Evolutionary conservation across 2,797 vertebrate species (phyloP).

Genomic region (Hoplostethus mediterraneus): DNA sequence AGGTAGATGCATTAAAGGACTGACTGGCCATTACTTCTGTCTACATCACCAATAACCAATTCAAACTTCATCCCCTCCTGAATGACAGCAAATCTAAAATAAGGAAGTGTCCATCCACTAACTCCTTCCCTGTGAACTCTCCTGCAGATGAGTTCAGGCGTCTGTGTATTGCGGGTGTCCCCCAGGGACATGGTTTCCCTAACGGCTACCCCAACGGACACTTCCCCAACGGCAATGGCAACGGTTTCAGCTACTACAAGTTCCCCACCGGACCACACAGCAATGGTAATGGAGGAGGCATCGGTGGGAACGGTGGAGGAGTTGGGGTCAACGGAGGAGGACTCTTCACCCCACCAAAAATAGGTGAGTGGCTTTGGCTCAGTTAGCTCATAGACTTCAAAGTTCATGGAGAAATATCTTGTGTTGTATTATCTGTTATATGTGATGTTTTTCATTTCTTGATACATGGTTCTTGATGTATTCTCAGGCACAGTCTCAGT

Average conservation of each 20-base stretch:
- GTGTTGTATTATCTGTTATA: neutral
- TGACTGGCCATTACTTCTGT: neutral
- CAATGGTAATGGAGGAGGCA: slow-evolving; percentile 72
- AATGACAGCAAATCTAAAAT: neutral
- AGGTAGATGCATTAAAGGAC: neutral
- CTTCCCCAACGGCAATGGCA: slow-evolving; percentile 73
- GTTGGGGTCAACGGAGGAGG: slow-evolving; percentile 60
- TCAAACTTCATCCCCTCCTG: neutral
- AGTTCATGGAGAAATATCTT: neutral
- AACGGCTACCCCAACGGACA: slow-evolving; percentile 77
- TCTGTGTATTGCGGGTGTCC: slow-evolving; percentile 90
- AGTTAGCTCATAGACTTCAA: neutral
- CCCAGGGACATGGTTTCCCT: slow-evolving; percentile 85
- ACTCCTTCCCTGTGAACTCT: slow-evolving; percentile 26
- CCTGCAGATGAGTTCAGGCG: slow-evolving; percentile 89
- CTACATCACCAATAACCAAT: neutral
- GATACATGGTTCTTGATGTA: neutral
- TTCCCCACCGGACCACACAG: slow-evolving; percentile 67
- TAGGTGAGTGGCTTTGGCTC: slow-evolving; percentile 55
- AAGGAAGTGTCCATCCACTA: slow-evolving; percentile 1
- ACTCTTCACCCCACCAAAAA: slow-evolving; percentile 44
- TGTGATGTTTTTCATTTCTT: neutral
- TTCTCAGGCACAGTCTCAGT: slow-evolving; percentile 85
- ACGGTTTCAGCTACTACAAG: slow-evolving; percentile 71
- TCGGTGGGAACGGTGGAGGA: slow-evolving; percentile 31